Evolutionary conservation across 2,797 vertebrate species (phyloP).

Genomic region (Atherinosoma microstoma): DNA sequence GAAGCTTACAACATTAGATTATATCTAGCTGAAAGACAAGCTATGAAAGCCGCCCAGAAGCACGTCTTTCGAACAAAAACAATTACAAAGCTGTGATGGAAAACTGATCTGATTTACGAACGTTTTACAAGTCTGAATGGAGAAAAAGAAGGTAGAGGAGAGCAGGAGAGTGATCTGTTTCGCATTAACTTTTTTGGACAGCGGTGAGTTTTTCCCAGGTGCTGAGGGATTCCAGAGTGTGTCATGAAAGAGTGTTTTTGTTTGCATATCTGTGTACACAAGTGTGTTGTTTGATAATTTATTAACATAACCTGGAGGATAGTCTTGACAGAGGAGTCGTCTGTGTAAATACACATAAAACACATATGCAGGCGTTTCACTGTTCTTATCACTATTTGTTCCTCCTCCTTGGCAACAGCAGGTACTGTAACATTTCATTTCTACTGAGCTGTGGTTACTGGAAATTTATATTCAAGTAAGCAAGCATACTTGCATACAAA

Average conservation of each 20-base stretch:
- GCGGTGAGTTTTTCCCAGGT: slow-evolving; percentile 77
- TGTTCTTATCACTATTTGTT: slow-evolving; percentile 54
- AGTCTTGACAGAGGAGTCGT: slow-evolving; percentile 38
- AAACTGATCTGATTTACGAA: slow-evolving; percentile 73
- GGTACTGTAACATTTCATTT: slow-evolving; percentile 72
- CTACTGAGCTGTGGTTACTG: slow-evolving; percentile 46
- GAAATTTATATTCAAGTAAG: slow-evolving; percentile 35
- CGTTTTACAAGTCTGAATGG: slow-evolving; percentile 78
- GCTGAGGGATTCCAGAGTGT: slow-evolving; percentile 69
- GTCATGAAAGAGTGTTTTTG: slow-evolving; percentile 57
- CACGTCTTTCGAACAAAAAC: slow-evolving; percentile 65
- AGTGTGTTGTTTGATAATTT: slow-evolving; percentile 50
- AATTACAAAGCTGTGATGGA: slow-evolving; percentile 71
- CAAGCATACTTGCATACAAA: slow-evolving; percentile 11
- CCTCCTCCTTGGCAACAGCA: slow-evolving; percentile 54
- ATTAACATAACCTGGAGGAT: slow-evolving; percentile 38
- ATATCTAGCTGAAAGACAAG: slow-evolving; percentile 57
- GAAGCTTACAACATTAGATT: slow-evolving; percentile 47
- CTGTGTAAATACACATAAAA: slow-evolving; percentile 5
- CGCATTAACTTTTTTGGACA: slow-evolving; percentile 74
- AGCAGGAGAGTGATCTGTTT: slow-evolving; percentile 70
- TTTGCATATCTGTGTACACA: slow-evolving; percentile 33
- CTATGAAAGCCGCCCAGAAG: slow-evolving; percentile 48
- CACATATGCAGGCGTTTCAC: slow-evolving; percentile 16
- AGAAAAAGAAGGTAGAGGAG: slow-evolving; percentile 38